Percentiles rank a stretch among this genome's conserved stretches.
phyloP scores from a whole-genome alignment of 2,888 invertebrate species.

The Leucoma salicis region DNA sequence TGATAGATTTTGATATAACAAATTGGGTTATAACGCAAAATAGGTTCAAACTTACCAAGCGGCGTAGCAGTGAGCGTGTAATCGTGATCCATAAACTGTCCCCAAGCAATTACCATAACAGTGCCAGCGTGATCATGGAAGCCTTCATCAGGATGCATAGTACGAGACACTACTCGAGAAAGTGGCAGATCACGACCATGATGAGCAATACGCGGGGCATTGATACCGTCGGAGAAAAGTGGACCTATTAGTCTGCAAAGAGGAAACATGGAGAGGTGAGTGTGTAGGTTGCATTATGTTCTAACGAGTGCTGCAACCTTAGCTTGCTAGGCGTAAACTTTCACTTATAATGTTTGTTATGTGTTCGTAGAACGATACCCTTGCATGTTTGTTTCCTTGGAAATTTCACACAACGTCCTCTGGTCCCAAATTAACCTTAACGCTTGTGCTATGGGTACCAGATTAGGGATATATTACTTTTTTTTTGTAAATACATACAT shows the following conservation, averaged over 20 bases:
- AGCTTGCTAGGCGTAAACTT: conserved; percentile 15
- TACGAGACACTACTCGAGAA: conserved; percentile 92
- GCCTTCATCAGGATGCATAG: conserved; percentile 96
- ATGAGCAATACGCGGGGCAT: conserved; percentile 90
- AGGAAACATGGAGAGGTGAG: conserved; percentile 15
- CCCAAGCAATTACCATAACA: conserved; percentile 96
- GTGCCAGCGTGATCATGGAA: conserved; percentile 97
- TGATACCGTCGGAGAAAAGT: conserved; percentile 92
- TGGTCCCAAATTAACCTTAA: no score
- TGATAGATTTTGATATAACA: no score
- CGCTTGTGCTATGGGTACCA: no score
- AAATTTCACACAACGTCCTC: neutral
- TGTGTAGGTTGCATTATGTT: conserved; percentile 11
- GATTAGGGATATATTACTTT: neutral
- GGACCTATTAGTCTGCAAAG: conserved; percentile 86
- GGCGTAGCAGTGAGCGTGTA: conserved; percentile 94
- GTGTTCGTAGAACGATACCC: neutral
- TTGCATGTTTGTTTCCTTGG: neutral
- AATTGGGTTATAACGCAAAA: no score
- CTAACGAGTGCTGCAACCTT: conserved; percentile 10
- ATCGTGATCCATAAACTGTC: conserved; percentile 97
- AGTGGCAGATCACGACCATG: conserved; percentile 90
- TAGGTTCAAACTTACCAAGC: conserved; percentile 90
- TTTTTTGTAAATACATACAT: neutral
- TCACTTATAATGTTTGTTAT: neutral